Conservation (phyloP, 35 echinoderm and acorn worm genomes). For the Ophiothrix spiculata region DNA sequence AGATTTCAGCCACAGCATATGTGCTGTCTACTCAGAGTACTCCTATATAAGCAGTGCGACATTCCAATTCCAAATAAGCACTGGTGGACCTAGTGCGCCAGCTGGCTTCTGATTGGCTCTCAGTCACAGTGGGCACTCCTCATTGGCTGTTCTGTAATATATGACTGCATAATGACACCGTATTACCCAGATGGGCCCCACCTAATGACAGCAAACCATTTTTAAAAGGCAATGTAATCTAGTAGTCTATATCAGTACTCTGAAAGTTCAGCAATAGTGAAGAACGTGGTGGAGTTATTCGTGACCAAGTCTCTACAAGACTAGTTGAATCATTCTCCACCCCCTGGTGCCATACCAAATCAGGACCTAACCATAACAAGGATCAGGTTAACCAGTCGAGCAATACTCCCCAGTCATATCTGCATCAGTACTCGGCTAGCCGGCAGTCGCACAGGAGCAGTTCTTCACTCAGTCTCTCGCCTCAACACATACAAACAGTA, state of each 20-base stretch:
- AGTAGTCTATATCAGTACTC: slow-evolving; percentile 40
- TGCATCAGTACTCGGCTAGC: neutral
- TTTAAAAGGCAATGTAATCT: slow-evolving; percentile 38
- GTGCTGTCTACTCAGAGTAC: neutral
- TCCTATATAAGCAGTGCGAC: slow-evolving; percentile 26
- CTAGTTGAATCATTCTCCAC: neutral
- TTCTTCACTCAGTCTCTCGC: neutral
- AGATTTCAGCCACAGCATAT: slow-evolving; percentile 31
- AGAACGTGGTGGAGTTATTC: slow-evolving; percentile 11
- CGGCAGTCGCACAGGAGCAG: neutral
- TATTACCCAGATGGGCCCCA: neutral
- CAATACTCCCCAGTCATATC: neutral
- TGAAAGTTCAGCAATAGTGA: slow-evolving; percentile 33
- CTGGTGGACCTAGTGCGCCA: slow-evolving; percentile 42
- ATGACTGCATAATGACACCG: neutral
- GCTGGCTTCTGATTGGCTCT: slow-evolving; percentile 23
- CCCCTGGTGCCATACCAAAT: slow-evolving; percentile 8
- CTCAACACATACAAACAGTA: neutral
- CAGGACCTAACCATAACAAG: slow-evolving; percentile 5
- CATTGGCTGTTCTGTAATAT: neutral
- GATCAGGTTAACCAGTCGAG: neutral
- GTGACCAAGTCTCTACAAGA: neutral
- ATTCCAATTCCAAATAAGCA: slow-evolving; percentile 75
- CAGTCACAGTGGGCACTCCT: neutral
- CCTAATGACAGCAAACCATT: slow-evolving; percentile 7